These are phyloP conservation scores for Sapajus apella DNA, from an alignment of 2,113 vertebrate genomes.

Conservation along the genomic window DNA sequence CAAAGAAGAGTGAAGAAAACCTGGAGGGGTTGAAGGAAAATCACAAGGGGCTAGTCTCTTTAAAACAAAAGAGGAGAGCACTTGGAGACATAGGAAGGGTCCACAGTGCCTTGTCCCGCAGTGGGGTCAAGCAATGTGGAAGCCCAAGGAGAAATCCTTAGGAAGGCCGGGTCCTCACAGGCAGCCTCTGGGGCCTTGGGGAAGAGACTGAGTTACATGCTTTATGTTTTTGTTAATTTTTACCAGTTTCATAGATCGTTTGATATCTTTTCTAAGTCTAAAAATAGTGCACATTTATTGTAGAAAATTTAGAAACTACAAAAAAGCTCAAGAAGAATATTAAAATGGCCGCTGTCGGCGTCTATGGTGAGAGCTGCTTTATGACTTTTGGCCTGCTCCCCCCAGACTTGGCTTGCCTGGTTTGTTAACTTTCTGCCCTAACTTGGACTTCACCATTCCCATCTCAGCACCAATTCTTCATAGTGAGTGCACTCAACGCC, in stretches of 20 bases:
- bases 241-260: background rate
- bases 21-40: background rate
- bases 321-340: background rate
- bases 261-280: background rate
- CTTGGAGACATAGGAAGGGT: background rate
- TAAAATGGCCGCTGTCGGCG: background rate
- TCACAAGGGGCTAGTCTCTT: background rate
- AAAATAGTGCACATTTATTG: background rate
- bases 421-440: background rate
- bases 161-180: background rate
- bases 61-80: background rate
- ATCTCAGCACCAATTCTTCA: background rate
- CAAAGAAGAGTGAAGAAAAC: background rate
- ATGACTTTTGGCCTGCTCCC: background rate
- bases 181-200: too few relatives aligned
- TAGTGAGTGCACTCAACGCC: background rate
- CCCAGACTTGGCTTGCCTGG: background rate
- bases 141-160: background rate
- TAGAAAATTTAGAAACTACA: constrained; percentile 12
- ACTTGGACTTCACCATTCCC: background rate
- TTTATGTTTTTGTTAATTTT: background rate
- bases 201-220: background rate
- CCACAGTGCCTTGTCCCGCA: too few relatives aligned
- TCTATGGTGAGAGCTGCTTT: background rate
- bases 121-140: background rate